These are phyloP conservation scores for Erebia palarica DNA, from an alignment of 2,888 invertebrate species.

Conservation along the genomic window DNA sequence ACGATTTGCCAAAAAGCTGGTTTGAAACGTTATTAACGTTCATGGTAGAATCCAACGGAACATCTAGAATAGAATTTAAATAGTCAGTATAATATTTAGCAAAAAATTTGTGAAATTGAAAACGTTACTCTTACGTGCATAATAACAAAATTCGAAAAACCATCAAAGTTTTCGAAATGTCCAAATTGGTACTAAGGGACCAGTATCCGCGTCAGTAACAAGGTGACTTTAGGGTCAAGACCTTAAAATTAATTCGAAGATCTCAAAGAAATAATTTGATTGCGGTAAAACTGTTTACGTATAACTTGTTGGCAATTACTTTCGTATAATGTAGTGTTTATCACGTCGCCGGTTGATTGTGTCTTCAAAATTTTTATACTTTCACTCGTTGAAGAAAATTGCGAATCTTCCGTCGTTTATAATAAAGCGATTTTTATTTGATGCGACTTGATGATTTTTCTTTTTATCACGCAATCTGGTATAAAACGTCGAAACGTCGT, in stretches of 20 bases:
- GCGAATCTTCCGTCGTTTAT: background rate
- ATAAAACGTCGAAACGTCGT: background rate
- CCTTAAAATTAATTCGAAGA: conserved; percentile 12
- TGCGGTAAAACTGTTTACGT: conserved; percentile 8
- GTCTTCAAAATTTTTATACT: conserved; percentile 19
- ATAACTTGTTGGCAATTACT: conserved; percentile 15
- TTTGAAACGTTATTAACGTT: no score
- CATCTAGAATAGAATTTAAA: background rate
- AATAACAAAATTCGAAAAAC: background rate
- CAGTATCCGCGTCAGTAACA: background rate
- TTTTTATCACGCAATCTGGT: background rate
- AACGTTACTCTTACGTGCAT: background rate
- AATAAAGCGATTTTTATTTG: conserved; percentile 7
- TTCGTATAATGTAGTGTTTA: conserved; percentile 19
- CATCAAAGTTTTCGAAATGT: background rate
- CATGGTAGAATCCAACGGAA: no score
- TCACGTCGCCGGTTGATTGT: conserved; percentile 14
- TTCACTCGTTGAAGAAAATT: conserved; percentile 15
- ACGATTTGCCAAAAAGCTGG: no score
- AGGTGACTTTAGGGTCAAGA: conserved; percentile 2
- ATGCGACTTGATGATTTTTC: conserved; percentile 16
- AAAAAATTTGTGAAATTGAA: background rate
- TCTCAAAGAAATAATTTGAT: conserved; percentile 12
- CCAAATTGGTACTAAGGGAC: no score
- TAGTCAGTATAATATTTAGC: background rate